Conservation (phyloP, 2,113 vertebrate genomes). For the Seriola dumerili region DNA sequence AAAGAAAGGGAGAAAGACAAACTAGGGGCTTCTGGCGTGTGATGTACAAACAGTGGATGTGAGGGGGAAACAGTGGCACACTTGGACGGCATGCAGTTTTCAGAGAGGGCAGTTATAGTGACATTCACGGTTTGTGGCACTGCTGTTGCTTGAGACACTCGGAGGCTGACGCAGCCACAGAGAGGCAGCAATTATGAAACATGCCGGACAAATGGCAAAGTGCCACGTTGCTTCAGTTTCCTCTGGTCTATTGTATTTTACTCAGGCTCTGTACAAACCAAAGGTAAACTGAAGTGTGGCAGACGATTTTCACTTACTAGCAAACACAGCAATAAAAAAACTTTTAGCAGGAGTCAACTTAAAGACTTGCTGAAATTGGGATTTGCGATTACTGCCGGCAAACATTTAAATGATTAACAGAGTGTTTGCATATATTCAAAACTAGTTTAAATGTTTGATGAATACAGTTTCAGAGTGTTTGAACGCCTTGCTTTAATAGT, state of each 20-base stretch:
- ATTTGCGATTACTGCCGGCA: neutral
- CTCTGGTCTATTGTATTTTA: neutral
- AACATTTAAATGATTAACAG: neutral
- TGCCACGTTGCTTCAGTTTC: conserved; percentile 4
- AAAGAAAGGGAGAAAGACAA: conserved; percentile 1
- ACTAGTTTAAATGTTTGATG: neutral
- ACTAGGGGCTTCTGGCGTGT: neutral
- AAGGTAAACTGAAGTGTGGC: neutral
- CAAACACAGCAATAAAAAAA: neutral
- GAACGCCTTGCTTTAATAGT: no score
- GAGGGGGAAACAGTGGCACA: neutral
- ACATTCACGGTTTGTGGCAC: conserved; percentile 49
- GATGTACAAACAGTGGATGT: conserved; percentile 20
- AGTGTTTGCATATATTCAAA: conserved; percentile 3
- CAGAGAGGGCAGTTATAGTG: conserved; percentile 2
- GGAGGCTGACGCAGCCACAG: neutral
- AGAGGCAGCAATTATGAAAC: conserved; percentile 30
- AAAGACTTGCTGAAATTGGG: neutral
- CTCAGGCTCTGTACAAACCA: neutral
- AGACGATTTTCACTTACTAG: neutral
- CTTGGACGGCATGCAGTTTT: conserved; percentile 2
- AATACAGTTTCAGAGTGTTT: neutral
- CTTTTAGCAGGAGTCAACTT: neutral
- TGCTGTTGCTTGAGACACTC: conserved; percentile 7
- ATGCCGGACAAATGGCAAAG: neutral